Conservation (phyloP, 2,888 invertebrate genomes). For the Lordiphosa fenestrarum region DNA sequence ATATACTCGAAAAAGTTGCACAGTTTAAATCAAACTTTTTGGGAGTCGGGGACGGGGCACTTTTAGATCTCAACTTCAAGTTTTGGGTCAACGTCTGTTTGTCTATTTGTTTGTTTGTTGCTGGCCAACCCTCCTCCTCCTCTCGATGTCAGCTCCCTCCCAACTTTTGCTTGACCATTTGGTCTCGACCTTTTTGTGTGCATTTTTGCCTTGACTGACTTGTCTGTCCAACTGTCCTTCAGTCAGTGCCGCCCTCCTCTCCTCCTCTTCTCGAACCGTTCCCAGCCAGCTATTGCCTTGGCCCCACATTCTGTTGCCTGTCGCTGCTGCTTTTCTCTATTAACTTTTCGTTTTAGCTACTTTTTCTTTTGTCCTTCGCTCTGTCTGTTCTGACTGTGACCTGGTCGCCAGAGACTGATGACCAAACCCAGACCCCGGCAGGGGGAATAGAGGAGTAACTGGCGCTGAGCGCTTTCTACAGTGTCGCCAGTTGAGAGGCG, state of each 20-base stretch:
- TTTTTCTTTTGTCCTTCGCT: conserved; percentile 64
- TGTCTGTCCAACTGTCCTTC: conserved; percentile 35
- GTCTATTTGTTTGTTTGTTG: conserved; percentile 74
- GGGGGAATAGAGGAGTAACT: neutral
- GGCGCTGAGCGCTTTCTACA: conserved; percentile 20
- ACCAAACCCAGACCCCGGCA: conserved; percentile 36
- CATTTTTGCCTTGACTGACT: conserved; percentile 71
- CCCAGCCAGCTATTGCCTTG: conserved; percentile 51
- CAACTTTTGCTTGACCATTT: conserved; percentile 62
- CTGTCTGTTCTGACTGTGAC: conserved; percentile 53
- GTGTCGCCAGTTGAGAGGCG: conserved; percentile 43
- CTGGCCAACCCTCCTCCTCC: conserved; percentile 28
- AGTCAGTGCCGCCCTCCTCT: conserved; percentile 6
- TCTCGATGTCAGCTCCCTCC: conserved; percentile 63
- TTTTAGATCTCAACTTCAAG: conserved; percentile 73
- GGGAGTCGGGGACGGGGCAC: conserved; percentile 17
- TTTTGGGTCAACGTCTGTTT: conserved; percentile 75
- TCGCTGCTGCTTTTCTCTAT: conserved; percentile 70
- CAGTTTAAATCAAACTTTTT: conserved; percentile 70
- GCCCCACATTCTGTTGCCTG: conserved; percentile 67
- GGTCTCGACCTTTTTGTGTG: conserved; percentile 68
- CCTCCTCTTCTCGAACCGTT: neutral
- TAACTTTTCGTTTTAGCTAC: conserved; percentile 73
- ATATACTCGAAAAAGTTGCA: conserved; percentile 69
- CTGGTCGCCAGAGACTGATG: conserved; percentile 68